These are phyloP conservation scores for Phataginus tricuspis DNA, from an alignment of 2,797 vertebrate species.

Conservation along the genomic window DNA sequence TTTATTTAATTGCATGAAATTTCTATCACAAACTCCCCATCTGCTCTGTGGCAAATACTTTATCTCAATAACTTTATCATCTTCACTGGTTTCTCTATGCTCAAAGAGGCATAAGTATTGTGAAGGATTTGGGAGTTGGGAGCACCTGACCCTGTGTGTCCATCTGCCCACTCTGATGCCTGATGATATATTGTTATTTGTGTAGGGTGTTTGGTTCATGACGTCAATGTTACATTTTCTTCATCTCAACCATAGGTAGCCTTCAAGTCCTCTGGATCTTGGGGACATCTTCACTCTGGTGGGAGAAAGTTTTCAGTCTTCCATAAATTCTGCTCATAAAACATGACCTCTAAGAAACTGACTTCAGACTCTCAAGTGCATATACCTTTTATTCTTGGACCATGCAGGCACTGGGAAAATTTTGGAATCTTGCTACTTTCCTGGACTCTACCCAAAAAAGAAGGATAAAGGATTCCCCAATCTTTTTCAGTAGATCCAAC, in stretches of 20 bases:
- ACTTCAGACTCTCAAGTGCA: not conserved
- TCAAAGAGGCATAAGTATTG: not conserved
- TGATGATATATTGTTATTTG: not conserved
- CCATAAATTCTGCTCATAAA: not conserved
- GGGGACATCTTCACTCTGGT: not conserved
- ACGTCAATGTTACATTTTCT: not conserved
- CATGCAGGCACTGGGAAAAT: not conserved
- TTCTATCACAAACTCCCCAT: not conserved
- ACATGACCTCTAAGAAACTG: not conserved
- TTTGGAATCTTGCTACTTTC: not conserved
- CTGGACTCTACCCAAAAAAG: not conserved
- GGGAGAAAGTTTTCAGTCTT: not conserved
- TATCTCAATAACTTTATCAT: not conserved
- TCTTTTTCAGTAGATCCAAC: not conserved
- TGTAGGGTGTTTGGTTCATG: not conserved
- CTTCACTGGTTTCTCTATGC: not conserved
- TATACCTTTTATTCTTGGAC: not conserved
- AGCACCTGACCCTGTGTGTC: not conserved
- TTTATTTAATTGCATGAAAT: not conserved
- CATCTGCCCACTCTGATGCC: not conserved
- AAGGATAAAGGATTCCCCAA: not conserved
- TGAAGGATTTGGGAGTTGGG: not conserved
- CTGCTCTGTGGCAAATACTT: not conserved
- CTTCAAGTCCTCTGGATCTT: not conserved
- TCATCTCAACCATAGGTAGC: not conserved